Conservation (phyloP, 2,888 invertebrate genomes). For the Drosophila anomelani region DNA sequence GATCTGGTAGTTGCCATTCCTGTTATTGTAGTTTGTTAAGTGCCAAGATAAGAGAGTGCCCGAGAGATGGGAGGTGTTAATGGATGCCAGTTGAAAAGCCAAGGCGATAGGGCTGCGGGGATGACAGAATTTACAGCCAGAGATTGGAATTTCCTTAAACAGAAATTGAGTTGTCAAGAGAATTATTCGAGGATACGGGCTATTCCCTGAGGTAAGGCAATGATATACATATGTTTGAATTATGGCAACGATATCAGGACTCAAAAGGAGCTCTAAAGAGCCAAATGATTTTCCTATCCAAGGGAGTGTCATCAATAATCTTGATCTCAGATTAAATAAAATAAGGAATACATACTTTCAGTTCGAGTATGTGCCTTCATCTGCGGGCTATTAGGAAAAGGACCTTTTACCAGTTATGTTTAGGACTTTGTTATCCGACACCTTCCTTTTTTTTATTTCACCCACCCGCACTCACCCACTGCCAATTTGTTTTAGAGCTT, state of each 20-base stretch:
- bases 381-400: neutral
- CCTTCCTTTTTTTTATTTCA: conserved; percentile 52
- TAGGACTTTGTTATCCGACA: conserved; percentile 55
- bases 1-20: conserved; percentile 37
- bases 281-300: neutral
- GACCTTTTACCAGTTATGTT: conserved; percentile 51
- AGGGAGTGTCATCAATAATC: conserved; percentile 12
- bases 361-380: neutral
- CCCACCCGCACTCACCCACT: conserved; percentile 18
- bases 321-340: conserved; percentile 1
- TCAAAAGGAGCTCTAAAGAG: neutral
- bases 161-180: neutral
- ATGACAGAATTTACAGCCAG: conserved; percentile 20
- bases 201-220: conserved; percentile 1
- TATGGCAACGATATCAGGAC: neutral
- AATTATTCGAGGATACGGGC: neutral
- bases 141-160: neutral
- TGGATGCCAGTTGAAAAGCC: conserved; percentile 7
- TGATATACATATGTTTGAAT: neutral
- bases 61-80: conserved; percentile 1
- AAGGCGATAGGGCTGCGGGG: neutral
- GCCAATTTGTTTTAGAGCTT: conserved; percentile 68
- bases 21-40: conserved; percentile 61
- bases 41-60: conserved; percentile 54
- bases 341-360: neutral